Evolutionary conservation across 2,888 invertebrate genomes (phyloP), one percentile per base, ranked within the genome.

Genomic region (Limnephilus lunatus): DNA sequence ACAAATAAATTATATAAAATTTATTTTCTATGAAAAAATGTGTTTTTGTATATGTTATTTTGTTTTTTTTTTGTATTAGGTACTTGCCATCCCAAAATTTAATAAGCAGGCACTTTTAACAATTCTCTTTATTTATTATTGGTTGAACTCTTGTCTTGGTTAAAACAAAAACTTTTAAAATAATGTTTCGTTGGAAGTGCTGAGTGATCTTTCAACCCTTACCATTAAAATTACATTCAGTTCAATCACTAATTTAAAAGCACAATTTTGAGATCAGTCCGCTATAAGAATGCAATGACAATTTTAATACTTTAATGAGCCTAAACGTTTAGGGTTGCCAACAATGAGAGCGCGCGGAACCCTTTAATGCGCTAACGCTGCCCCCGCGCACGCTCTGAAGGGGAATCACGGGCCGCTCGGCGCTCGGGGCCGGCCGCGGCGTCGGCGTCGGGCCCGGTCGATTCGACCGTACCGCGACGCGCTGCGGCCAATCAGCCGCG

Each of bases 401-500:
- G 19, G 39, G 44, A 31, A 86, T 86, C 68, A 68, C 68, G 53
- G 19, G 15, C 87, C 9, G 11, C 48, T n/a, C 31, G 44, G 2
- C 15, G 53, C 31, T 87, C 48, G 44, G n/a, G 44, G n/a, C 53
- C 44, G 15, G 53, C 53, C 15, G 30, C 19, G 86, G 53, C 53
- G 30, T 30, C 19, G 86, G 31, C 53, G 44, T 19, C 31, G 86
- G 4, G 87, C 30, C 87, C 9, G 44, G 30, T 44, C 48, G 48
- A 53, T 53, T 30, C 87, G 82, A 31, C 82, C 30, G 30, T 31
- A 44, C 12, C 39, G 82, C 82, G 31, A 15, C 86, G 80, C 90
- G 53, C 92, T 90, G 90, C 90, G 90, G 80, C 81, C 91, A 92
- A 92, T 93, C 93, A 92, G 92, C 91, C 89, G 91, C 92, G 92